These are phyloP conservation scores for Dryocosmus kuriphilus DNA, from an alignment of 2,888 invertebrate species.

Conservation along the genomic window DNA sequence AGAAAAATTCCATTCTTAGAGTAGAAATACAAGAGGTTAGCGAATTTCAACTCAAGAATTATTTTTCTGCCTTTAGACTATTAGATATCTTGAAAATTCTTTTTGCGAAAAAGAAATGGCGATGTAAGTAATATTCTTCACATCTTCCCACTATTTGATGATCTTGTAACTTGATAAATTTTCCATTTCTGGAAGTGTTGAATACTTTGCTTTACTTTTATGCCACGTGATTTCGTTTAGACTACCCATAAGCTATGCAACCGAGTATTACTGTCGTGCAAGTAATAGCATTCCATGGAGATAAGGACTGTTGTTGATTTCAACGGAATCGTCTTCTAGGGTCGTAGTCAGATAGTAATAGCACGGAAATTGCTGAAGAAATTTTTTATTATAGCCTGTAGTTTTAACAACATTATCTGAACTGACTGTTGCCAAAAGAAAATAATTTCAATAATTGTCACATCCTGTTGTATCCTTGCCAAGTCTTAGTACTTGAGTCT, in stretches of 20 bases:
- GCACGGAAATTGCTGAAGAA: neutral
- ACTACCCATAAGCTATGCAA: neutral
- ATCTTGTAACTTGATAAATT: neutral
- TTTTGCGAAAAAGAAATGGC: too few relatives aligned
- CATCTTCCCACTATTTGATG: neutral
- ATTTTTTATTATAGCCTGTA: neutral
- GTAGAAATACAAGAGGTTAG: neutral
- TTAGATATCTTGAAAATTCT: too few relatives aligned
- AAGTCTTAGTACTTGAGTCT: neutral
- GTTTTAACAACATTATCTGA: neutral
- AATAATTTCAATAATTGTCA: conserved; percentile 19
- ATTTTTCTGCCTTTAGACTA: too few relatives aligned
- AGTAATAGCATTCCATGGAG: conserved; percentile 4
- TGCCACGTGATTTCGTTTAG: neutral
- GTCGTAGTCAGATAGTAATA: neutral
- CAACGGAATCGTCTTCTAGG: neutral
- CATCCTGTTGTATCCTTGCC: conserved; percentile 12
- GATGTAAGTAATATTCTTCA: too few relatives aligned
- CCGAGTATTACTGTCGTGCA: neutral
- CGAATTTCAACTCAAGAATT: too few relatives aligned
- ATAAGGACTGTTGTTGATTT: neutral
- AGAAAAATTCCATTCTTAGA: neutral
- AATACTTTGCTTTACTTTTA: neutral
- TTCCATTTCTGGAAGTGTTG: neutral
- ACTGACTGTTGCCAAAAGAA: neutral